Conservation (phyloP, 2,888 invertebrate species). For the Acrobasis suavella region DNA sequence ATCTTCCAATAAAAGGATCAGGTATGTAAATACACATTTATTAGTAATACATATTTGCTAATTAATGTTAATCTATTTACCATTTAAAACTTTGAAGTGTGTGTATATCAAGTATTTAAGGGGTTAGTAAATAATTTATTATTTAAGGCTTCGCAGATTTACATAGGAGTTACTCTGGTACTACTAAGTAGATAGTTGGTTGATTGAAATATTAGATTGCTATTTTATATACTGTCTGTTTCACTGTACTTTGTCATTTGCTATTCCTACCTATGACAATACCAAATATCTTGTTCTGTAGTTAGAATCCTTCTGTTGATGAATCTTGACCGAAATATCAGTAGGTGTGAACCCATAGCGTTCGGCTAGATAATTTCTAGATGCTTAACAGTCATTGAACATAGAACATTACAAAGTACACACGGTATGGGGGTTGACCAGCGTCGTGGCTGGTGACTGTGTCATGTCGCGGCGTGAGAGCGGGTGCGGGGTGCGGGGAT, state of each 20-base stretch:
- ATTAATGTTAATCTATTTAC: slow-evolving; percentile 25
- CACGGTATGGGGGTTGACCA: slow-evolving; percentile 36
- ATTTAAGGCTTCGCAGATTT: slow-evolving; percentile 43
- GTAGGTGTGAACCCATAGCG: slow-evolving; percentile 46
- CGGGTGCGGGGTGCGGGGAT: slow-evolving; percentile 34
- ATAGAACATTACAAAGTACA: slow-evolving; percentile 56
- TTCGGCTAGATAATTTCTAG: slow-evolving; percentile 55
- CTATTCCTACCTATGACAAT: slow-evolving; percentile 27
- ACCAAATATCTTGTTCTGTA: slow-evolving; percentile 29
- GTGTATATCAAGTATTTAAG: slow-evolving; percentile 31
- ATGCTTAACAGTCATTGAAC: slow-evolving; percentile 57
- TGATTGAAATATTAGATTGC: slow-evolving; percentile 46
- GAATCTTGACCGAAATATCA: slow-evolving; percentile 24
- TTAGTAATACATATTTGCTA: slow-evolving; percentile 15
- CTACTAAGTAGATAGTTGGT: slow-evolving; percentile 42
- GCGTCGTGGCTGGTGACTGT: slow-evolving; percentile 23
- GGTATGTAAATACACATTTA: slow-evolving; percentile 58
- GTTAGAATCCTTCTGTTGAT: slow-evolving; percentile 31
- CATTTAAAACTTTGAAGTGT: slow-evolving; percentile 16
- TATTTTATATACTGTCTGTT: slow-evolving; percentile 36
- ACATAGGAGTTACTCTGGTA: slow-evolving; percentile 36
- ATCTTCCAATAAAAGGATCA: slow-evolving; percentile 58
- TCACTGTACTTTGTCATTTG: slow-evolving; percentile 23
- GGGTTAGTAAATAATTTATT: slow-evolving; percentile 45
- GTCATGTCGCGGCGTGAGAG: slow-evolving; percentile 9